These are phyloP conservation scores for Glossophaga mutica DNA, from an alignment of 2,797 vertebrate genomes.

Conservation along the genomic window DNA sequence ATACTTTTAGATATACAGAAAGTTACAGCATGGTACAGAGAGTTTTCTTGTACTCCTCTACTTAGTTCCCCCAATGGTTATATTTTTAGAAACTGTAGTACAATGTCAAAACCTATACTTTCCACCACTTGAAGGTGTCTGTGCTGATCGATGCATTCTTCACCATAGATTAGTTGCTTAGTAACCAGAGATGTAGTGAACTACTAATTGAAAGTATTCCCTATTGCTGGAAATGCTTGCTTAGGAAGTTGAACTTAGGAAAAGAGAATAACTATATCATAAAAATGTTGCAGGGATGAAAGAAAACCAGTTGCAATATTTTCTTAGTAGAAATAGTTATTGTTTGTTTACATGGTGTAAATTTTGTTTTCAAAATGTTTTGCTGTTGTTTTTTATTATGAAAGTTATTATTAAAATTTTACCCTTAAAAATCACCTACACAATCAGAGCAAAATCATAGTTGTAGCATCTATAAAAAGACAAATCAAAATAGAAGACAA, in stretches of 20 bases:
- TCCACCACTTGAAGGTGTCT: constrained; percentile 68
- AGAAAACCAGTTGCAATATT: constrained; percentile 49
- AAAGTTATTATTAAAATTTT: constrained; percentile 17
- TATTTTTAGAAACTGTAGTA: not conserved
- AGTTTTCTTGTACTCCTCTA: not conserved
- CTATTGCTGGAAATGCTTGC: constrained; percentile 81
- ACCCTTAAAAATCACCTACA: not conserved
- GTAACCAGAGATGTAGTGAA: constrained; percentile 84
- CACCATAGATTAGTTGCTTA: constrained; percentile 87
- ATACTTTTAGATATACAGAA: not conserved
- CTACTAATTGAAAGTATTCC: constrained; percentile 85
- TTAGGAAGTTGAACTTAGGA: constrained; percentile 81
- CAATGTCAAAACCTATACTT: constrained; percentile 28
- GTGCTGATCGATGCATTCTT: constrained; percentile 83
- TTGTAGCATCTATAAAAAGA: not conserved
- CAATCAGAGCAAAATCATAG: not conserved
- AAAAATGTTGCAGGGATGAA: constrained; percentile 77
- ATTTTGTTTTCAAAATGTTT: not conserved
- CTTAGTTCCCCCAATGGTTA: not conserved
- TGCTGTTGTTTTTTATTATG: not conserved
- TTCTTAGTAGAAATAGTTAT: constrained; percentile 40
- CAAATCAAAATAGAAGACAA: not conserved
- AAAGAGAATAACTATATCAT: constrained; percentile 64
- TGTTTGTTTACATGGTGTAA: not conserved
- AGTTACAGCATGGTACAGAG: not conserved